phyloP scores from a whole-genome alignment of 2,888 invertebrate species.

The Osmoderma eremita region DNA sequence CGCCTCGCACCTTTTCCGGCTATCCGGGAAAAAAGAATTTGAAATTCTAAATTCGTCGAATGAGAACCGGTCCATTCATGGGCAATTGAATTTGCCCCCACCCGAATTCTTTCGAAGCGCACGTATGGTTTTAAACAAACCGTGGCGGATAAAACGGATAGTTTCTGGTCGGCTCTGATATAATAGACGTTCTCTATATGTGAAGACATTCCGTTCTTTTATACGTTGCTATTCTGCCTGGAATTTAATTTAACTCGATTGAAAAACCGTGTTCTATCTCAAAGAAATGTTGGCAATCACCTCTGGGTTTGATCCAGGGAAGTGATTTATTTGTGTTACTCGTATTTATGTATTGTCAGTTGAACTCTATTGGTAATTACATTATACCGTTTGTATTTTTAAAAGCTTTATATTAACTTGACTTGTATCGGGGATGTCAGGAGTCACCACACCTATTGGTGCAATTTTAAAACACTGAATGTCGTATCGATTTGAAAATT shows the following conservation, averaged over 20 bases:
- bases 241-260: slow-evolving; percentile 16
- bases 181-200: slow-evolving; percentile 8
- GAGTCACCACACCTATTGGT: too few relatives aligned
- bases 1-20: not conserved
- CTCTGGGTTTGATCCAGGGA: too few relatives aligned
- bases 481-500: too few relatives aligned
- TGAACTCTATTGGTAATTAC: too few relatives aligned
- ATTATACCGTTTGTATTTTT: too few relatives aligned
- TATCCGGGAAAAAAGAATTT: slow-evolving; percentile 10
- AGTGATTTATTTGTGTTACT: too few relatives aligned
- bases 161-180: slow-evolving; percentile 17
- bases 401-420: too few relatives aligned
- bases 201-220: slow-evolving; percentile 1
- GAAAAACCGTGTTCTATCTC: not conserved
- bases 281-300: too few relatives aligned
- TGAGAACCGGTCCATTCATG: slow-evolving; percentile 15
- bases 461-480: too few relatives aligned
- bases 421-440: too few relatives aligned
- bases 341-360: too few relatives aligned
- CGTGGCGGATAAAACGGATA: not conserved
- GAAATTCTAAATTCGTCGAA: slow-evolving; percentile 17
- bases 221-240: not conserved
- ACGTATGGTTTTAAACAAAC: slow-evolving; percentile 20
- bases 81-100: slow-evolving; percentile 14
- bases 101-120: slow-evolving; percentile 5